Conservation (phyloP, 2,113 vertebrate species). For the Ptilorrhoa leucosticta region DNA sequence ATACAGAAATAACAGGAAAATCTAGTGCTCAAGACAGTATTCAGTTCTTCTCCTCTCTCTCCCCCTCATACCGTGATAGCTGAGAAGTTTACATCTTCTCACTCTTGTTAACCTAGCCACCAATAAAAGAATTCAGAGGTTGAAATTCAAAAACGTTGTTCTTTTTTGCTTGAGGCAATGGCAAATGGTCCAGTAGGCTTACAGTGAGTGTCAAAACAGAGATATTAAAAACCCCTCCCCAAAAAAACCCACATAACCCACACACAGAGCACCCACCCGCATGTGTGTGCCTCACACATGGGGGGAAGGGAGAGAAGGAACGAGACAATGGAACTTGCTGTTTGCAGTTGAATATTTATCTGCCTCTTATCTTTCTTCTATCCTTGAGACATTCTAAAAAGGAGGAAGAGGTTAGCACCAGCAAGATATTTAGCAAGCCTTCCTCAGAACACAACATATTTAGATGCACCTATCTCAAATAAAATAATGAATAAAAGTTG, state of each 20-base stretch:
- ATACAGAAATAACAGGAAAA: background rate
- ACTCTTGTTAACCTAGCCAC: background rate
- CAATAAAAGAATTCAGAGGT: background rate
- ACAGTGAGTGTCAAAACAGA: background rate
- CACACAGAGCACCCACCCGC: rapidly evolving
- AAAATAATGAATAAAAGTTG: background rate
- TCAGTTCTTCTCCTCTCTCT: background rate
- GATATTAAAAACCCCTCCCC: background rate
- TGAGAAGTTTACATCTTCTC: background rate
- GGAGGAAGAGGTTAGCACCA: background rate
- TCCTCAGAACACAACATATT: background rate
- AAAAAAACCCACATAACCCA: background rate
- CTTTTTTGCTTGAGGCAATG: background rate
- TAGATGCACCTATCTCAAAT: background rate
- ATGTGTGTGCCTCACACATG: background rate
- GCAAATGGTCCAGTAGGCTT: background rate
- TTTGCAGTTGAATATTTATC: constrained; percentile 9
- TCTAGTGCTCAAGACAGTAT: background rate
- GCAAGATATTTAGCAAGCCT: background rate
- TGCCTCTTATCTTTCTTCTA: background rate
- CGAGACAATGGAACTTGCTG: constrained; percentile 13
- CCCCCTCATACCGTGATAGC: background rate
- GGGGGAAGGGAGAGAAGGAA: background rate
- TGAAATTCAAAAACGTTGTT: background rate
- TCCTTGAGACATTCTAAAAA: background rate